Conservation (phyloP, 2,888 invertebrate genomes). For the Mylabris sibirica region DNA sequence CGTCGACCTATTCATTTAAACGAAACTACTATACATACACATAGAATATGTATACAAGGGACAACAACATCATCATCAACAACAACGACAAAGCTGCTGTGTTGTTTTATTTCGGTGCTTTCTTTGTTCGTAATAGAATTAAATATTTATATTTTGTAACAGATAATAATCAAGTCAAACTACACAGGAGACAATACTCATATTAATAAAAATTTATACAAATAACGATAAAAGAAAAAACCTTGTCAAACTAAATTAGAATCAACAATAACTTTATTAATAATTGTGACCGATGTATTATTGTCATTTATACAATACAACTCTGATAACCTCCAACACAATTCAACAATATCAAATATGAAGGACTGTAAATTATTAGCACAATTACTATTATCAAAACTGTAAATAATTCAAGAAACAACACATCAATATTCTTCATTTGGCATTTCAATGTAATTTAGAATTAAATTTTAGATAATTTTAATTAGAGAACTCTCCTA, state of each 20-base stretch:
- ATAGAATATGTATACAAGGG: not conserved
- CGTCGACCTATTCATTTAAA: slow-evolving; percentile 13
- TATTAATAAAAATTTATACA: not conserved
- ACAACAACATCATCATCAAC: not conserved
- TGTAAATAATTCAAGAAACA: slow-evolving; percentile 1
- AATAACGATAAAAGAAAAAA: not conserved
- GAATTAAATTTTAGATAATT: not conserved
- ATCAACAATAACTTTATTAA: slow-evolving; percentile 8
- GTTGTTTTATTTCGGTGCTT: slow-evolving; percentile 3
- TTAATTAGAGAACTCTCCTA: not conserved
- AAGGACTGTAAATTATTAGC: slow-evolving; percentile 6
- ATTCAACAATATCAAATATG: slow-evolving; percentile 9
- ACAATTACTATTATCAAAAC: not conserved
- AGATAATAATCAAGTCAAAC: not conserved
- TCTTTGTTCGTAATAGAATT: not conserved
- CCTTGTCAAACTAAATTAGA: not conserved
- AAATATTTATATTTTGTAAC: slow-evolving; percentile 10
- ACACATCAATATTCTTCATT: not conserved
- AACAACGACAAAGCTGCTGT: slow-evolving; percentile 9
- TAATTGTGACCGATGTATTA: not conserved
- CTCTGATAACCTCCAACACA: slow-evolving; percentile 7
- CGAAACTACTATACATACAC: slow-evolving; percentile 9
- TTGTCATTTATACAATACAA: slow-evolving; percentile 6
- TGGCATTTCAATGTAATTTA: not conserved
- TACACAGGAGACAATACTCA: not conserved